Conservation (phyloP, 2,113 vertebrate species). For the Leucopsar rothschildi region DNA sequence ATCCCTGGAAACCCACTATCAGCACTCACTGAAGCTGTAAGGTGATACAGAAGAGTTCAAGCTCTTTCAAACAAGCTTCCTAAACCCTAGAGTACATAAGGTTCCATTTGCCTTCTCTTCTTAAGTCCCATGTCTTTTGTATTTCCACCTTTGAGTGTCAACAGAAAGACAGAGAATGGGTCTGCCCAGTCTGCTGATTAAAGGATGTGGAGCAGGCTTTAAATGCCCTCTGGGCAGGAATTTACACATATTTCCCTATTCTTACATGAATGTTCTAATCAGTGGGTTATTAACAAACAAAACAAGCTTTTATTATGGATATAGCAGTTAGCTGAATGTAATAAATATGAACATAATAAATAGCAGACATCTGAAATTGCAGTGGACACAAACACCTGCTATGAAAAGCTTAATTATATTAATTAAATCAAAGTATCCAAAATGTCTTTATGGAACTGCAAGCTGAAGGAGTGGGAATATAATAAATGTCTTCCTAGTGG, state of each 20-base stretch:
- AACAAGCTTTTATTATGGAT: not conserved
- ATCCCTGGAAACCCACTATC: not conserved
- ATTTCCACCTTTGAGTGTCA: not conserved
- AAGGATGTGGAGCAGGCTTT: not conserved
- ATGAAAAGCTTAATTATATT: not conserved
- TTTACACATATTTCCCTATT: not conserved
- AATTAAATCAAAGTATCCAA: not conserved
- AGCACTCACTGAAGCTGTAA: not conserved
- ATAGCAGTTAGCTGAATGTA: not conserved
- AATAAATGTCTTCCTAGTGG: not conserved
- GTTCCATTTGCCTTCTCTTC: not conserved
- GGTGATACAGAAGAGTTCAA: not conserved
- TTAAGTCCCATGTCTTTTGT: not conserved
- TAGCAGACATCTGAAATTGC: not conserved
- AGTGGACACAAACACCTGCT: not conserved
- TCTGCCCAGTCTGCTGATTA: not conserved
- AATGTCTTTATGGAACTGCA: not conserved
- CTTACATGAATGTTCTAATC: not conserved
- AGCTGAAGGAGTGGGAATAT: not conserved
- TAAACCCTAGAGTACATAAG: not conserved
- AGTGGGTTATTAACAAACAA: not conserved
- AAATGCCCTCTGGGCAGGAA: not conserved
- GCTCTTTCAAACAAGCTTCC: not conserved
- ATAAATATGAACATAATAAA: not conserved
- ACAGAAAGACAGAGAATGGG: not conserved